Base-by-base conservation (phyloP, 2,888 invertebrate species). In the Lycia hirtaria region DNA sequence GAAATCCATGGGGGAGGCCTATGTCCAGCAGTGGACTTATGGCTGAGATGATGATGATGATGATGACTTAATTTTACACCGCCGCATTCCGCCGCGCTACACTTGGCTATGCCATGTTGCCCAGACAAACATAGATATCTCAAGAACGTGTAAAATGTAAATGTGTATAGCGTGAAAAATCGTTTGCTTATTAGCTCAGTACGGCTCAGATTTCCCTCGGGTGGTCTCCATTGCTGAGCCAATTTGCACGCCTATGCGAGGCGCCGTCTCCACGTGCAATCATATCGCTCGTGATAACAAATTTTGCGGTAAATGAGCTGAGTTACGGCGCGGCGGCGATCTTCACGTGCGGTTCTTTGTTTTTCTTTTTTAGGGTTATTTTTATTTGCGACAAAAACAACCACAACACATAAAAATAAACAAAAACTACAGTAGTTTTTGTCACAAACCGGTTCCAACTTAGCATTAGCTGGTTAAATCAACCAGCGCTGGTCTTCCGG, bases 181-280 rank as follows among this genome's bases (percentile, higher is more conserved):
- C 48, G 54, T 52, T 37, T 48, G 62, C 58, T 68, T 68, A 69
- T 69, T 68, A 69, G 55, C 55, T 62, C 40, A 19, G 33, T 15
- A 33, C 10, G 26, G 45, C 45, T 32, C 45, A 32, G 69, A 69
- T 69, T 69, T 69, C 69, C 67, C 69, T 19, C 12, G 68, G 51
- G 58, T 28, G 22, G 26, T 44, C 61, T 52, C 56, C 24, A 47
- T 59, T 41, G 56, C 56, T 47, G 53, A 62, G 58, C 56, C 66
- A 62, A 67, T 66, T 68, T 64, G 55, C 59, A 52, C 51, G 47
- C 48, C 52, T 52, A 45, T 41, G 15, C 22, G 12, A 44, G 38
- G 38, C 22, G 26, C 26, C 41, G 41, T 41, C 41, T 41, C 41
- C 26, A 4, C 41, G 41, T n/a, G 26, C 17, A 17, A 17, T 26